A percentile compares a stretch with the other conserved stretches of the same genome.
Evolutionary conservation across 2,113 vertebrate genomes (phyloP).

Genomic region (Baryphthengus martii): DNA sequence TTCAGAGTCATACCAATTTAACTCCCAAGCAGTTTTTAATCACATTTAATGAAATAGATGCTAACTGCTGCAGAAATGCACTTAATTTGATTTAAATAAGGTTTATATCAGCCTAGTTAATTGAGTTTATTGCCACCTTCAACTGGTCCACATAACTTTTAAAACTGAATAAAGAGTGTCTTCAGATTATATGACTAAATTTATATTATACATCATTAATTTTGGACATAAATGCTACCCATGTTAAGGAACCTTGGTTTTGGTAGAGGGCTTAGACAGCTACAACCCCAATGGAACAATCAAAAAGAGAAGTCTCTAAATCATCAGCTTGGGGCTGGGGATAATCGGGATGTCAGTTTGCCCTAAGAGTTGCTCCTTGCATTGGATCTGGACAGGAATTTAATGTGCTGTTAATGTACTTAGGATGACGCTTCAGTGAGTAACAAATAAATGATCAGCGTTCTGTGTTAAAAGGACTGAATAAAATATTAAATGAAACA

Average conservation of each 20-base stretch:
- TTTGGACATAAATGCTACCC: not conserved
- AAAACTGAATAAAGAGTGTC: not conserved
- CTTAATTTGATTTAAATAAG: conserved; percentile 59
- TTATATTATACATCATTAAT: not conserved
- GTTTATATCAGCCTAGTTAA: conserved; percentile 54
- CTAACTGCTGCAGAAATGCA: conserved; percentile 39
- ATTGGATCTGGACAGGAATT: not conserved
- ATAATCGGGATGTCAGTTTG: not conserved
- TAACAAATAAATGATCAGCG: not conserved
- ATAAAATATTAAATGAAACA: not conserved
- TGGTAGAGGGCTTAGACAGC: not conserved
- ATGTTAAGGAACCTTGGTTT: not conserved
- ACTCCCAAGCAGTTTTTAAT: conserved; percentile 42
- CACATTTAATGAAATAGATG: conserved; percentile 62
- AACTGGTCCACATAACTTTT: not conserved
- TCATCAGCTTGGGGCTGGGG: not conserved
- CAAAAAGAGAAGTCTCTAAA: not conserved
- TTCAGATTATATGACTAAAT: not conserved
- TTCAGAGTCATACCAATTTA: conserved; percentile 54
- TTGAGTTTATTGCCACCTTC: conserved; percentile 10
- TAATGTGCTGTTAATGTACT: not conserved
- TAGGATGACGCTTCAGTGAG: not conserved
- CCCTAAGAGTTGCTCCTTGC: not conserved
- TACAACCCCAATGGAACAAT: not conserved
- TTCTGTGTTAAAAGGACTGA: not conserved